phyloP scores from a whole-genome alignment of 2,888 invertebrate species.

The Erebia ligea region DNA sequence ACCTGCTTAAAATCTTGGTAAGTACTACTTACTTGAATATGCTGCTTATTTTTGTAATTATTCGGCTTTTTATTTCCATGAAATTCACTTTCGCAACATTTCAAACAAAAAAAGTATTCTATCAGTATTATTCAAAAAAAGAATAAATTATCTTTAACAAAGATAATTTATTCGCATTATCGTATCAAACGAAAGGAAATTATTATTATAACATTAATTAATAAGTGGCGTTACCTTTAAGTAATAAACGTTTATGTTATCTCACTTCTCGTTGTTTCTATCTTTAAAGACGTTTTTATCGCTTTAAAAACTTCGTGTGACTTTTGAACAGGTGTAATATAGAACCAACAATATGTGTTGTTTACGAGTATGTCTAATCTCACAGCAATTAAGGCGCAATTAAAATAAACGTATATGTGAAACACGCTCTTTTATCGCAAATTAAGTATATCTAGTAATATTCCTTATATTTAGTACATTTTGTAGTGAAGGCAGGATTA shows the following conservation, averaged over 20 bases:
- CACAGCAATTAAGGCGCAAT: constrained; percentile 7
- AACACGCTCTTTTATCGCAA: neutral
- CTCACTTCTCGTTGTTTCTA: constrained; percentile 1
- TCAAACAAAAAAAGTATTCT: too few relatives aligned
- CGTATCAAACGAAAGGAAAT: too few relatives aligned
- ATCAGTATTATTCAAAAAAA: too few relatives aligned
- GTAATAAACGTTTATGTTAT: neutral
- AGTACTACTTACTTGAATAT: too few relatives aligned
- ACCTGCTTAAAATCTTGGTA: too few relatives aligned
- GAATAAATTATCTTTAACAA: too few relatives aligned
- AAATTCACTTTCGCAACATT: too few relatives aligned
- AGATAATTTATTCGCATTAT: too few relatives aligned
- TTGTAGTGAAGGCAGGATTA: neutral
- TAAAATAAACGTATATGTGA: constrained; percentile 11
- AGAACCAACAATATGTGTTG: constrained; percentile 13
- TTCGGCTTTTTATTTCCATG: too few relatives aligned
- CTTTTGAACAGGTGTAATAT: constrained; percentile 19
- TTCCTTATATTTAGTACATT: neutral
- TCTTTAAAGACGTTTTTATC: neutral
- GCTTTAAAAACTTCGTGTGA: constrained; percentile 20
- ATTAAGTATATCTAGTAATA: neutral
- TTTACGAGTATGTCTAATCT: constrained; percentile 13
- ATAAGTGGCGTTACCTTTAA: neutral
- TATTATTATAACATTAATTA: too few relatives aligned
- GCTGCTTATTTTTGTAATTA: too few relatives aligned